A percentile compares a stretch with the other conserved stretches of the same genome.
phyloP scores from a whole-genome alignment of 2,888 invertebrate genomes.

The Noctua comes region DNA sequence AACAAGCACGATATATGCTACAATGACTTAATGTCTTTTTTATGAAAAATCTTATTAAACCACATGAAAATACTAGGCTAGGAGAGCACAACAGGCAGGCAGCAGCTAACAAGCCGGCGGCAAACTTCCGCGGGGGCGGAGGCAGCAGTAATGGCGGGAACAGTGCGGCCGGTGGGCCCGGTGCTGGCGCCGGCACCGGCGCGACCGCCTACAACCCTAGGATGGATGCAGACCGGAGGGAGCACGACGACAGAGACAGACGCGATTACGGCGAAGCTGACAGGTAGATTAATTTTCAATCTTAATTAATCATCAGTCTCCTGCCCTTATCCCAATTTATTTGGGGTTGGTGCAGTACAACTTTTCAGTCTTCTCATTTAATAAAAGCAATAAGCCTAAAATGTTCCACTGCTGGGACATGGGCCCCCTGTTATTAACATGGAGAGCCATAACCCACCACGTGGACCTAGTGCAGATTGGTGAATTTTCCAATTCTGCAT shows the following conservation, averaged over 20 bases:
- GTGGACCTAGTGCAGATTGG: background rate
- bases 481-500: background rate
- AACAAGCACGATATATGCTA: background rate
- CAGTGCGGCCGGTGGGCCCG: conserved; percentile 60
- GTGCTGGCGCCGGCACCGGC: conserved; percentile 33
- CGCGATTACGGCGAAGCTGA: conserved; percentile 84
- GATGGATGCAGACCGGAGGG: conserved; percentile 82
- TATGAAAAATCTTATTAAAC: conserved; percentile 15
- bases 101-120: conserved; percentile 70
- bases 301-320: no score
- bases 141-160: conserved; percentile 61
- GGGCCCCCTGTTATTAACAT: background rate
- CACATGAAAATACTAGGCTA: conserved; percentile 75
- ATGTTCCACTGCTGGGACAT: background rate
- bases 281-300: conserved; percentile 67
- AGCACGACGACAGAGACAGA: conserved; percentile 86
- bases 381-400: background rate
- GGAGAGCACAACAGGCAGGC: conserved; percentile 84
- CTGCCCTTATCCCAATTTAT: no score
- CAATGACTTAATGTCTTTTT: background rate
- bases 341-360: no score
- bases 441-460: background rate
- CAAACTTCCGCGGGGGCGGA: conserved; percentile 69
- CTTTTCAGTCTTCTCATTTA: no score
- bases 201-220: conserved; percentile 75